Evolutionary conservation across 2,797 vertebrate genomes (phyloP).

Genomic region (Hydrocynus forskahlii): DNA sequence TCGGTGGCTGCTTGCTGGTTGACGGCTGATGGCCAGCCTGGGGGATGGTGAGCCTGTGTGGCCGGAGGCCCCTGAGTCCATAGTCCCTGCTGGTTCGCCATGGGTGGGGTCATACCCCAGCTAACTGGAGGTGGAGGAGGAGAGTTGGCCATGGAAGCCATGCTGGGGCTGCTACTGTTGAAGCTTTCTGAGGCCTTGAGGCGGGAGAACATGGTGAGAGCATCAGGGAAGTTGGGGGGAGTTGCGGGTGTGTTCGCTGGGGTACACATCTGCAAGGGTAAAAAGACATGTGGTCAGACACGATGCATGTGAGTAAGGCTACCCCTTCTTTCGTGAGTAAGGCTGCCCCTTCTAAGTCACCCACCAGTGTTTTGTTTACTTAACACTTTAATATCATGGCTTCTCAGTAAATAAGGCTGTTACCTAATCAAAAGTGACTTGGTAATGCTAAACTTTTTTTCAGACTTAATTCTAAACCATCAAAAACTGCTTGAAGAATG

Average conservation of each 20-base stretch:
- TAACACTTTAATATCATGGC: not conserved
- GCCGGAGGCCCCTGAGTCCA: slow-evolving; percentile 87
- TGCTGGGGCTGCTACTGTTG: slow-evolving; percentile 83
- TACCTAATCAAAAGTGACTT: not conserved
- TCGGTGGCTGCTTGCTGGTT: slow-evolving; percentile 84
- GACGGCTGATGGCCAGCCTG: slow-evolving; percentile 85
- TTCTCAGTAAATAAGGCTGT: not conserved
- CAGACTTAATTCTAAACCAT: no score
- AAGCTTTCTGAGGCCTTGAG: slow-evolving; percentile 97
- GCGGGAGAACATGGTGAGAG: slow-evolving; percentile 96
- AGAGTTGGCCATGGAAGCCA: slow-evolving; percentile 87
- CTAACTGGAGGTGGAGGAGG: slow-evolving; percentile 81
- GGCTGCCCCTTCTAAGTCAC: no score
- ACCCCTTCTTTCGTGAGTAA: no score
- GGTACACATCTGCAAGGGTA: slow-evolving; percentile 90
- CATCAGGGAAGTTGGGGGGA: slow-evolving; percentile 94
- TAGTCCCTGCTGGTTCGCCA: slow-evolving; percentile 79
- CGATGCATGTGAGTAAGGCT: not conserved
- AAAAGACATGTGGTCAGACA: slow-evolving; percentile 29
- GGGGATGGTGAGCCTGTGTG: slow-evolving; percentile 73
- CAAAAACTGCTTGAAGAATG: no score
- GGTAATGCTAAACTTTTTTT: not conserved
- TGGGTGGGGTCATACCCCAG: slow-evolving; percentile 80
- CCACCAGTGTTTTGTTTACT: no score
- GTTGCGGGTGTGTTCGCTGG: slow-evolving; percentile 97